Evolutionary conservation across 2,888 invertebrate species (phyloP).

Genomic region (Dicycla oo): DNA sequence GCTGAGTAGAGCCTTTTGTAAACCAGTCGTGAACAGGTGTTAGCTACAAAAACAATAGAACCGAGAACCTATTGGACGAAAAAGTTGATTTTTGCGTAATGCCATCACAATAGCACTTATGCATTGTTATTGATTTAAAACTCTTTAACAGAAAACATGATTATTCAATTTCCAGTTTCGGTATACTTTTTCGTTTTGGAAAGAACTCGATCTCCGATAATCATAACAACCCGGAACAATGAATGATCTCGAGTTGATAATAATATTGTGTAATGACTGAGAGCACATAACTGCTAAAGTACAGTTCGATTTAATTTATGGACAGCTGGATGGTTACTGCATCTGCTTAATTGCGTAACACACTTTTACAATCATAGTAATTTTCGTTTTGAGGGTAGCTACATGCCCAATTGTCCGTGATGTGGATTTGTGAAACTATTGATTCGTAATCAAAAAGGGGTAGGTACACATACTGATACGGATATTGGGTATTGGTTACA

Average conservation of each 20-base stretch:
- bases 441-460: neutral
- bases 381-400: neutral
- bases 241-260: constrained; percentile 10
- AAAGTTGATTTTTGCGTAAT: constrained; percentile 63
- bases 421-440: neutral
- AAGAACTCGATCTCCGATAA: constrained; percentile 5
- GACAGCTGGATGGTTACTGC: neutral
- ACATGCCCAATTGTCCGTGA: neutral
- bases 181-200: constrained; percentile 16
- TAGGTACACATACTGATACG: neutral
- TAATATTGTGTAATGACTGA: constrained; percentile 8
- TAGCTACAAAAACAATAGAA: constrained; percentile 59
- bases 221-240: constrained; percentile 19
- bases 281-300: neutral
- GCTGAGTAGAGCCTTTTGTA: constrained; percentile 67
- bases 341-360: constrained; percentile 2
- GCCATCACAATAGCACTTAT: constrained; percentile 63
- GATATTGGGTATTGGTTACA: too few species aligned
- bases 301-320: neutral
- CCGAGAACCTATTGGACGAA: constrained; percentile 53
- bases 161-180: constrained; percentile 39
- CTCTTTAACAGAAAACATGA: constrained; percentile 50
- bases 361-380: neutral
- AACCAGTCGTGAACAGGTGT: constrained; percentile 57
- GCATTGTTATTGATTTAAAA: constrained; percentile 40